Percentiles rank a stretch among this genome's conserved stretches.
Conservation (phyloP, 23 tunicate species). For the Styela plicata region DNA sequence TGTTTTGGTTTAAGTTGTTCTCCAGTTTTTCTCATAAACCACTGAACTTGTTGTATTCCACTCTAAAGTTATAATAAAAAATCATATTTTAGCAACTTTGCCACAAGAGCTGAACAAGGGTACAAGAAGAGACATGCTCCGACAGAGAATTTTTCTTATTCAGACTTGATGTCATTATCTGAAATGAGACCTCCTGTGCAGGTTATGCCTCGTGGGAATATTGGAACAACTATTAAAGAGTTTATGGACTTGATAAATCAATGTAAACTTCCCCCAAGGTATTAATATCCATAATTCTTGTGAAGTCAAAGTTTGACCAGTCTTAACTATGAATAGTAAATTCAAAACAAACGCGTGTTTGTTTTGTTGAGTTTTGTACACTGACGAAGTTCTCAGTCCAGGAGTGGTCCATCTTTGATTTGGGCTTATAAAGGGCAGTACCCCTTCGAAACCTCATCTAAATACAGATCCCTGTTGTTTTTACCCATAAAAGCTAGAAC, state of each 20-base stretch:
- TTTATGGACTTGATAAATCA: slow-evolving; percentile 45
- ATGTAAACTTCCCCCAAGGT: slow-evolving; percentile 68
- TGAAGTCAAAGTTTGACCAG: no score
- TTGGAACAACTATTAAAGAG: slow-evolving; percentile 60
- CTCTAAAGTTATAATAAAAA: no score
- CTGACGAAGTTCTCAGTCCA: no score
- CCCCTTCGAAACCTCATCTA: no score
- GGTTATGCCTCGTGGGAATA: slow-evolving; percentile 84
- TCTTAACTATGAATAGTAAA: neutral
- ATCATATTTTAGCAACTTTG: neutral
- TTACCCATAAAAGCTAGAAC: no score
- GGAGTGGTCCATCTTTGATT: neutral
- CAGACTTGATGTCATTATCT: slow-evolving; percentile 58
- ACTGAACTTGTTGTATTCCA: no score
- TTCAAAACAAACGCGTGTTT: neutral
- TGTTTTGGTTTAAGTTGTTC: no score
- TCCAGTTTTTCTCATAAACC: no score
- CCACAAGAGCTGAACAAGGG: slow-evolving; percentile 30
- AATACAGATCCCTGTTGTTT: no score
- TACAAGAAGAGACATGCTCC: slow-evolving; percentile 33
- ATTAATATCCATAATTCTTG: neutral
- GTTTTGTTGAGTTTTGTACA: no score
- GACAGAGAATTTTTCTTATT: slow-evolving; percentile 27
- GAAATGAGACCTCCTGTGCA: slow-evolving; percentile 70
- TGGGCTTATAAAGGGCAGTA: no score